Conservation (phyloP, 1,140 invertebrate genomes). For the Hirudo medicinalis region DNA sequence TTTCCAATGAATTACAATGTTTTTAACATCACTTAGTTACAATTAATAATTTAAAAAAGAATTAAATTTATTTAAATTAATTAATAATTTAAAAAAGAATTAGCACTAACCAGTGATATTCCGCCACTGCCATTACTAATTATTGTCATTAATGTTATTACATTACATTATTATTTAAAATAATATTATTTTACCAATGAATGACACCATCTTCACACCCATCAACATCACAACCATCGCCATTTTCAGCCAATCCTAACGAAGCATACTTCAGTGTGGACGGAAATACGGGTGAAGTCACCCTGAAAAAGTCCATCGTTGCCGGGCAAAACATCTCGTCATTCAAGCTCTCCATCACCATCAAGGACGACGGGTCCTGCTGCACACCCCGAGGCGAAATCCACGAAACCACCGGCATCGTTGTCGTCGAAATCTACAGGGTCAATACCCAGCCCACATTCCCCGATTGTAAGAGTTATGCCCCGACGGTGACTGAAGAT, state of each 20-base stretch:
- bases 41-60: too few species aligned
- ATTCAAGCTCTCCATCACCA: constrained; percentile 5
- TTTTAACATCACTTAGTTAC: too few species aligned
- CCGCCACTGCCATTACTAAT: too few species aligned
- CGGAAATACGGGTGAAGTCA: constrained; percentile 11
- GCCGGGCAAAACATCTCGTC: background rate
- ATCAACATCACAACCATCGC: background rate
- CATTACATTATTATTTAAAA: too few species aligned
- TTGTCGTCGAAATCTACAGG: constrained; percentile 8
- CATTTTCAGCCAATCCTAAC: background rate
- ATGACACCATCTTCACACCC: background rate
- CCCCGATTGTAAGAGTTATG: constrained; percentile 14
- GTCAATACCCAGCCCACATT: constrained; percentile 23
- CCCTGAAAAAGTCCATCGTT: constrained; percentile 5
- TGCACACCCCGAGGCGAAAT: background rate
- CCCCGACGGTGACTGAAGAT: constrained; percentile 1
- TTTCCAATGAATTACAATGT: too few species aligned
- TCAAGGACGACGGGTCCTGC: constrained; percentile 16
- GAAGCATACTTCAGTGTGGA: constrained; percentile 12
- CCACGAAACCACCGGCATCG: background rate
- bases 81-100: too few species aligned
- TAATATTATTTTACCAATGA: background rate
- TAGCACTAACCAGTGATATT: too few species aligned
- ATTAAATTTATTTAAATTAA: too few species aligned
- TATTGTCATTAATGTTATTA: too few species aligned